Evolutionary conservation across 2,888 invertebrate species (phyloP), one percentile per base, ranked within the genome.

Genomic region (Trachelus stipa): DNA sequence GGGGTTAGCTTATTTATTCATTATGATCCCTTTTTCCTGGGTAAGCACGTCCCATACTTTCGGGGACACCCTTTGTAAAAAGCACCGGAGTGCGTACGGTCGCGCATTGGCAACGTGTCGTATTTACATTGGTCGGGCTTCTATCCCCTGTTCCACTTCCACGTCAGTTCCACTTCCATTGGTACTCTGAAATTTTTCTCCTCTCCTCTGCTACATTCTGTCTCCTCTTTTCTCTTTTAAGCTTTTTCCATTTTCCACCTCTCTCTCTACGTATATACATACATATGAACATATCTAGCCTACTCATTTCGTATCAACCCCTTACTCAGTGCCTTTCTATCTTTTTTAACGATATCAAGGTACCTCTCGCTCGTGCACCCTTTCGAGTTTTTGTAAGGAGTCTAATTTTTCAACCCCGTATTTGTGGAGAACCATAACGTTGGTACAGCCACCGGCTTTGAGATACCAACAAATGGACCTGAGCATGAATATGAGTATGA

Each of bases 1-100:
- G 84, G 83, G 83, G 81, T 83, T 81, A 87, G 87, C 90, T 90
- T 90, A 90, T 90, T 90, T 90, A 90, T 90, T 90, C 90, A 90
- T 90, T 90, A 37, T 89, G 89, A 87, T 89, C 88, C 90, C 88
- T 89, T 90, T 89, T 90, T 88, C 88, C 12, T n/a, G 84, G 87
- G 86, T 83, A 88, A 56, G 84, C 86, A 86, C 87, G 87, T 79
- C 83, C 71, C 85, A 86, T 86, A 87, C 87, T 90, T 90, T 90
- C 86, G 86, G 87, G 84, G 56, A 86, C 88, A 88, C 88, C 89
- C 90, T 90, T 90, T 89, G 87, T 87, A 88, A 87, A 90, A 88
- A 88, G 87, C 86, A 82, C 81, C 84, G 84, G 84, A 86, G 88
- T 88, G 88, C 89, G 89, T 88, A 90, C 87, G 88, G 73, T 75